A percentile compares a stretch with the other conserved stretches of the same genome.
These are phyloP conservation scores for Clinocottus analis DNA, from an alignment of 2,113 vertebrate genomes.

Conservation along the genomic window DNA sequence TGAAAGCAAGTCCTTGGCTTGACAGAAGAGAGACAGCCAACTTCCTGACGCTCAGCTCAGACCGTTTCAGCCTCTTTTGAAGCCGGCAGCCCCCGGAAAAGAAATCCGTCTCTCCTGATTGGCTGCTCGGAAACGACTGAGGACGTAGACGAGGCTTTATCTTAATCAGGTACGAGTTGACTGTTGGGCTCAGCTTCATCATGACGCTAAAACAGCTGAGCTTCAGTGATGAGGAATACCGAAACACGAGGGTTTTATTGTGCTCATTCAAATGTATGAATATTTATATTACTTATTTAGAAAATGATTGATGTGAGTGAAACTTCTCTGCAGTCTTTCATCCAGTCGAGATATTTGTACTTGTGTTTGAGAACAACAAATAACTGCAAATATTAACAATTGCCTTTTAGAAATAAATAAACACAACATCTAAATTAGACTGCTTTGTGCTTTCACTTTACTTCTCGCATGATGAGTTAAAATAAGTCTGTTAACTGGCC, in stretches of 20 bases:
- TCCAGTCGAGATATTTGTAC: no score
- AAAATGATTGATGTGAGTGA: slow-evolving; percentile 1
- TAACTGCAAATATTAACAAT: background rate
- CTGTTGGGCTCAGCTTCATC: slow-evolving; percentile 15
- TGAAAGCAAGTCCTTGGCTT: slow-evolving; percentile 57
- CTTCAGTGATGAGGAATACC: slow-evolving; percentile 10
- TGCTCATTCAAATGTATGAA: slow-evolving; percentile 19
- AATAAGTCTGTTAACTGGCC: slow-evolving; percentile 24
- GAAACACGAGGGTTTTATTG: slow-evolving; percentile 1
- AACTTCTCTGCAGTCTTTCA: slow-evolving; percentile 1
- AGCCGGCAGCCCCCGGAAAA: slow-evolving; percentile 48
- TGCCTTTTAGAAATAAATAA: background rate
- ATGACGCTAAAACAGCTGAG: slow-evolving; percentile 57
- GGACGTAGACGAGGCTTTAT: slow-evolving; percentile 55
- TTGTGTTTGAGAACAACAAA: no score
- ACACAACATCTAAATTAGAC: background rate
- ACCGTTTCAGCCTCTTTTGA: slow-evolving; percentile 61
- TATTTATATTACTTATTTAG: background rate
- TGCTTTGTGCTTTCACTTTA: background rate
- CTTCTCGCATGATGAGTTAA: slow-evolving; percentile 24
- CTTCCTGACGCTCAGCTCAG: slow-evolving; percentile 60
- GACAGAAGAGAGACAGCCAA: slow-evolving; percentile 56
- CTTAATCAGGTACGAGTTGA: slow-evolving; percentile 52
- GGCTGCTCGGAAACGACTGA: slow-evolving; percentile 40
- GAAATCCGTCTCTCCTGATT: slow-evolving; percentile 53